phyloP scores from a whole-genome alignment of 2,888 invertebrate genomes.

The Schizotus pectinicornis region DNA sequence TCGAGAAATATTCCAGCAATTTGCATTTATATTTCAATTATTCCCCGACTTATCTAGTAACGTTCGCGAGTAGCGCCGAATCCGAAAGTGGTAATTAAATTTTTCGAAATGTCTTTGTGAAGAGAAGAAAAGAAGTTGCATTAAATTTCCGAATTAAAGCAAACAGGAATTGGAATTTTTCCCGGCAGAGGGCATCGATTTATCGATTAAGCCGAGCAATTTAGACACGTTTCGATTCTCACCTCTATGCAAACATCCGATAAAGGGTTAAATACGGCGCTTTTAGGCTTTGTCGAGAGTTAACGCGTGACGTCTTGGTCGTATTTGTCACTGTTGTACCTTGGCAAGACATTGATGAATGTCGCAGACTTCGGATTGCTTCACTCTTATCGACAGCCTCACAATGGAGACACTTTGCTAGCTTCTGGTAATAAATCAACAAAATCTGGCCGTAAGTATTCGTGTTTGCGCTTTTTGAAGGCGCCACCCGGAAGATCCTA shows the following conservation, averaged over 20 bases:
- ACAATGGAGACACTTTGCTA: constrained; percentile 32
- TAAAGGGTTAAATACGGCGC: constrained; percentile 5
- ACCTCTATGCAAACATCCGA: background rate
- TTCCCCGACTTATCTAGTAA: no score
- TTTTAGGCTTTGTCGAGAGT: background rate
- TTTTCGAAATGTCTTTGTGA: background rate
- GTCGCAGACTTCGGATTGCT: constrained; percentile 29
- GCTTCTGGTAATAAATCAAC: constrained; percentile 26
- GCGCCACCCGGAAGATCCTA: no score
- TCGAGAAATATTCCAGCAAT: background rate
- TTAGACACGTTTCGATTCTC: background rate
- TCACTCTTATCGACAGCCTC: constrained; percentile 28
- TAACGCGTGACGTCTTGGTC: background rate
- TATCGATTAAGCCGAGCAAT: background rate
- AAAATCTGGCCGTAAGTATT: constrained; percentile 18
- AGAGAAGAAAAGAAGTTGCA: background rate
- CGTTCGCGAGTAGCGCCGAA: no score
- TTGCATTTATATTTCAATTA: background rate
- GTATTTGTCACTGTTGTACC: constrained; percentile 18
- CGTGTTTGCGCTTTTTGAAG: no score
- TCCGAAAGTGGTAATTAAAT: background rate
- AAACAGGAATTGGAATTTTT: constrained; percentile 17
- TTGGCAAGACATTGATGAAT: constrained; percentile 29
- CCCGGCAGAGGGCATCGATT: no score
- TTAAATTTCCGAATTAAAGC: constrained; percentile 13